These are phyloP conservation scores for Oreochromis grahami DNA, from an alignment of 2,797 vertebrate species.

Conservation along the genomic window DNA sequence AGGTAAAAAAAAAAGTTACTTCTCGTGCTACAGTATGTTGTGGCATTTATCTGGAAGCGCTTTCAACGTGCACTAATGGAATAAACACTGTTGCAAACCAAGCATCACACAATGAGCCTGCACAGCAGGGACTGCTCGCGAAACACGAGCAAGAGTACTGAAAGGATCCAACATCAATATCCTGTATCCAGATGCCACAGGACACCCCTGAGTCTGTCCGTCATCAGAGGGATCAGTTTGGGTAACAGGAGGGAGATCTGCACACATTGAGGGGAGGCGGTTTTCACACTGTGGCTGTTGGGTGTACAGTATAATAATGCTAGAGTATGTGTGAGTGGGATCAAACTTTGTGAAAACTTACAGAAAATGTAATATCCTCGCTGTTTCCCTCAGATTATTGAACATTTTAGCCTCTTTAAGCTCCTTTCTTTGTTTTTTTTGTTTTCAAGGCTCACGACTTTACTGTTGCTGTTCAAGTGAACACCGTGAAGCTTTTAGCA, in stretches of 20 bases:
- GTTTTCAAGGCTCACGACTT: not conserved
- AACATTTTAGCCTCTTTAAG: not conserved
- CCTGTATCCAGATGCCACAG: not conserved
- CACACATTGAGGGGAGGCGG: not conserved
- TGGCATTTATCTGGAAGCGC: not conserved
- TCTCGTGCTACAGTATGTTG: rapidly evolving
- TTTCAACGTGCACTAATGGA: not conserved
- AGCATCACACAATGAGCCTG: not conserved
- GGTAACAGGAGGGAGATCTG: not conserved
- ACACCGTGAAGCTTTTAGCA: not conserved
- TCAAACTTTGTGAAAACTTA: not conserved
- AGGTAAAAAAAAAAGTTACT: not conserved
- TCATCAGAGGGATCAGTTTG: not conserved
- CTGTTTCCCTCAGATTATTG: not conserved
- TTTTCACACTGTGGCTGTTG: rapidly evolving
- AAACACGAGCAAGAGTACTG: not conserved
- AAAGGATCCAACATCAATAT: not conserved
- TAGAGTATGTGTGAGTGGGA: not conserved
- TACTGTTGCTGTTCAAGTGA: not conserved
- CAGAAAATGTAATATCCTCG: rapidly evolving
- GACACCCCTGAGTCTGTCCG: not conserved
- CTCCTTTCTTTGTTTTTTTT: not conserved
- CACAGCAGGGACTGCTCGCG: not conserved
- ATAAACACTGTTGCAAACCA: not conserved
- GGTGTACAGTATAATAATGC: not conserved